Conservation (phyloP, 2,888 invertebrate species). For the Thymelicus acteon region DNA sequence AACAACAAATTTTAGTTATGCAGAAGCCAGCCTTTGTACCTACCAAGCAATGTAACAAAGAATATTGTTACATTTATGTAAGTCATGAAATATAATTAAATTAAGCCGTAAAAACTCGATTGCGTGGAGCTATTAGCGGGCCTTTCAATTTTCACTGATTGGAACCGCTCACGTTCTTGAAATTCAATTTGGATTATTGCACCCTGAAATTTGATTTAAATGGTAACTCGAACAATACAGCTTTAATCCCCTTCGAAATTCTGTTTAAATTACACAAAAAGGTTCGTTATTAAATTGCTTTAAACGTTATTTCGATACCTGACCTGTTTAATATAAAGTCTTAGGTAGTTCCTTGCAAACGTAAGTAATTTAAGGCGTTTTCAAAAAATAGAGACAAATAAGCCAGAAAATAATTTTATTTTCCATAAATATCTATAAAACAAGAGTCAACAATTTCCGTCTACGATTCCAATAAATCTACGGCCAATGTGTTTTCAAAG, state of each 20-base stretch:
- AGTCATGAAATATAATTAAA: constrained; percentile 4
- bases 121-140: constrained; percentile 12
- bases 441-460: constrained; percentile 73
- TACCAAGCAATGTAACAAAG: background rate
- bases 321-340: background rate
- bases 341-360: too few species aligned
- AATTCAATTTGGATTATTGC: constrained; percentile 58
- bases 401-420: constrained; percentile 81
- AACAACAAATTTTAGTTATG: background rate
- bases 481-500: constrained; percentile 75
- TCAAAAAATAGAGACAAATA: constrained; percentile 45
- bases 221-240: constrained; percentile 47
- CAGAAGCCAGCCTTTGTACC: background rate
- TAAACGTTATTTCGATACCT: background rate
- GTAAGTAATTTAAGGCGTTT: too few species aligned
- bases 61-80: constrained; percentile 6
- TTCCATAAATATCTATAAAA: constrained; percentile 72
- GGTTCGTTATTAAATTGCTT: background rate
- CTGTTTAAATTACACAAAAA: constrained; percentile 18
- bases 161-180: constrained; percentile 50
- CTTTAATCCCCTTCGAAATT: constrained; percentile 16
- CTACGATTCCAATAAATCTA: constrained; percentile 77
- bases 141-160: constrained; percentile 51
- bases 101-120: constrained; percentile 5
- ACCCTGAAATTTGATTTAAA: constrained; percentile 53